phyloP scores from a whole-genome alignment of 2,888 invertebrate genomes.

The Drosophila histrio region DNA sequence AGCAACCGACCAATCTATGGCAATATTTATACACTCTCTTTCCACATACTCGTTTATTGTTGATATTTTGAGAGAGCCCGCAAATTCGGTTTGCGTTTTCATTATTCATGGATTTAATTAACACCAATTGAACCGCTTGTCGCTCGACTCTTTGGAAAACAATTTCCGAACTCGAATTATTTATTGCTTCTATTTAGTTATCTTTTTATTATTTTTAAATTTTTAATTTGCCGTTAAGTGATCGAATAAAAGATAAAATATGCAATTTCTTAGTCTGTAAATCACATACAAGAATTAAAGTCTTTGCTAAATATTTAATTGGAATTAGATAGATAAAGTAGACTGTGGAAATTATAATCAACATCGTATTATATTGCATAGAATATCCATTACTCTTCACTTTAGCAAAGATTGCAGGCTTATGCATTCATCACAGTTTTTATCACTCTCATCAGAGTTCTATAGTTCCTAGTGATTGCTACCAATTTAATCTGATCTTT shows the following conservation, averaged over 20 bases:
- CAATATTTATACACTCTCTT: constrained; percentile 34
- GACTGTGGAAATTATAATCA: not conserved
- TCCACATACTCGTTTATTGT: not conserved
- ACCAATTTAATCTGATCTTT: constrained; percentile 22
- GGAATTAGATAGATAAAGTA: no score
- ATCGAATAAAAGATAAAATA: constrained; percentile 34
- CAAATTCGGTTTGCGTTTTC: constrained; percentile 65
- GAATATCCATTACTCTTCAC: not conserved
- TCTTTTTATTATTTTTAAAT: constrained; percentile 33
- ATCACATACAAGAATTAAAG: no score
- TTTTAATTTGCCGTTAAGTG: constrained; percentile 72
- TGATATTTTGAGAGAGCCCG: constrained; percentile 32
- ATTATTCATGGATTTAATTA: constrained; percentile 84
- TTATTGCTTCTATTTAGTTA: constrained; percentile 57
- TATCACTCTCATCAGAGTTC: not conserved
- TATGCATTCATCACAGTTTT: not conserved
- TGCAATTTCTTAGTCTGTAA: not conserved
- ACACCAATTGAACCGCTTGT: constrained; percentile 85
- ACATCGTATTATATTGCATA: not conserved
- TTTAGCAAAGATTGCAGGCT: not conserved
- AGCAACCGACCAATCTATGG: constrained; percentile 53
- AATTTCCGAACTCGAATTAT: constrained; percentile 65
- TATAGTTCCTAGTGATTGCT: constrained; percentile 1
- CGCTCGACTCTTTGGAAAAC: constrained; percentile 70
- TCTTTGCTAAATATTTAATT: no score